Conservation (phyloP, 2,888 invertebrate genomes). For the Eristalis pertinax region DNA sequence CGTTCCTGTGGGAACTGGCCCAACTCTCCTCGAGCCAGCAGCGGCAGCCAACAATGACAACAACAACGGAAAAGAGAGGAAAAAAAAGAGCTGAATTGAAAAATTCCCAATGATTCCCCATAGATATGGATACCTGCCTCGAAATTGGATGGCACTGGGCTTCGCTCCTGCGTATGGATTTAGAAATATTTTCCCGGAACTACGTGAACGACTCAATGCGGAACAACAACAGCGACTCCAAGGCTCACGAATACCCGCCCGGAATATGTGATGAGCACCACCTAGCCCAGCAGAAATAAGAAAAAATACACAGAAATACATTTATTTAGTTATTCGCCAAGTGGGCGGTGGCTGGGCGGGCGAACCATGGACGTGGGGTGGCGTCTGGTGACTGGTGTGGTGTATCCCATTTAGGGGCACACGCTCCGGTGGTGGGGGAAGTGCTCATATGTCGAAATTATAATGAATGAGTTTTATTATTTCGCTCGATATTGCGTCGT, state of each 20-base stretch:
- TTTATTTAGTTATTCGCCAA: constrained; percentile 50
- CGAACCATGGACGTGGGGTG: not conserved
- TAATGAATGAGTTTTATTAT: constrained; percentile 67
- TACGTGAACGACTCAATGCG: constrained; percentile 37
- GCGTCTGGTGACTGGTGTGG: no score
- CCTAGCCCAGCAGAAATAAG: constrained; percentile 5
- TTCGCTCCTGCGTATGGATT: constrained; percentile 34
- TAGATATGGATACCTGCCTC: constrained; percentile 57
- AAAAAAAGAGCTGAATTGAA: constrained; percentile 55
- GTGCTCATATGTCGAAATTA: constrained; percentile 54
- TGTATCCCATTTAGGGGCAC: not conserved
- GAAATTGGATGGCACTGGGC: constrained; percentile 43
- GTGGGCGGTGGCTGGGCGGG: constrained; percentile 10
- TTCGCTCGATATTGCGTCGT: constrained; percentile 41
- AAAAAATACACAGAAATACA: constrained; percentile 38
- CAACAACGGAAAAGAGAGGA: not conserved
- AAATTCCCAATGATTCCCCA: constrained; percentile 61
- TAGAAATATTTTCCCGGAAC: constrained; percentile 50
- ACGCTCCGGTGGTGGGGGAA: constrained; percentile 1
- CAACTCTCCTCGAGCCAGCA: not conserved
- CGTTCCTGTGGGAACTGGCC: constrained; percentile 25
- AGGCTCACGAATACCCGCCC: constrained; percentile 40
- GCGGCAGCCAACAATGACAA: not conserved
- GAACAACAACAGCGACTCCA: constrained; percentile 17
- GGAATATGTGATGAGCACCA: constrained; percentile 58